Evolutionary conservation across 1,140 invertebrate species (phyloP).

Genomic region (Drosophila repletoides): DNA sequence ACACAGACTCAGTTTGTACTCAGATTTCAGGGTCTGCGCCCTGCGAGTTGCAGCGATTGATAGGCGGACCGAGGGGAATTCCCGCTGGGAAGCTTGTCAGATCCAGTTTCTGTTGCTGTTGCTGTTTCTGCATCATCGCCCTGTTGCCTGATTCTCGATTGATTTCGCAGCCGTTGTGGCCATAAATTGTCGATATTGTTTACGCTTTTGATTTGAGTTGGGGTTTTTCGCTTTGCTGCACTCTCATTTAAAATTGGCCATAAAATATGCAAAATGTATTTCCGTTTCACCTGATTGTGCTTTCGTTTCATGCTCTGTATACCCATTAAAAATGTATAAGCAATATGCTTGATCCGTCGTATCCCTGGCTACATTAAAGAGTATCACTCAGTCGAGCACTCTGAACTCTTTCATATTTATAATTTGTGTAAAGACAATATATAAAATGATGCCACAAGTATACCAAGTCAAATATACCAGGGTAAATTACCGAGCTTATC

Average conservation of each 20-base stretch:
- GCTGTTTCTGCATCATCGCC: slow-evolving; percentile 47
- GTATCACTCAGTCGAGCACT: too few relatives aligned
- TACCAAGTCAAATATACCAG: not conserved
- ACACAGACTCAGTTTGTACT: too few relatives aligned
- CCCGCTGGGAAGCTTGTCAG: not conserved
- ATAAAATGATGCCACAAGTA: not conserved
- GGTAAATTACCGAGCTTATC: slow-evolving; percentile 53
- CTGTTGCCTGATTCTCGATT: slow-evolving; percentile 35
- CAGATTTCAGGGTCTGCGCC: too few relatives aligned
- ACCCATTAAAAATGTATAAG: too few relatives aligned
- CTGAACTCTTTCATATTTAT: slow-evolving; percentile 3
- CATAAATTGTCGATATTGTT: slow-evolving; percentile 68
- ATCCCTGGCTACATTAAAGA: too few relatives aligned
- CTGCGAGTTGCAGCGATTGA: too few relatives aligned
- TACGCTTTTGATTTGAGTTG: slow-evolving; percentile 63
- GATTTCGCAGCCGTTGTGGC: slow-evolving; percentile 48
- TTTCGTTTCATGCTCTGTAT: slow-evolving; percentile 2
- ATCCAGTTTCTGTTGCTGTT: slow-evolving; percentile 8
- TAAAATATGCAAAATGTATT: slow-evolving; percentile 69
- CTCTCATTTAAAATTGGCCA: slow-evolving; percentile 68
- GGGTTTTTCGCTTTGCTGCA: slow-evolving; percentile 58
- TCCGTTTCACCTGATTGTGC: slow-evolving; percentile 10
- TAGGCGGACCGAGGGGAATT: not conserved
- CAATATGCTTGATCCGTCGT: too few relatives aligned
- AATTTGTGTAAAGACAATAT: not conserved